These are phyloP conservation scores for Stenopsyche tienmushanensis DNA, from an alignment of 1,140 invertebrate species.

Conservation along the genomic window DNA sequence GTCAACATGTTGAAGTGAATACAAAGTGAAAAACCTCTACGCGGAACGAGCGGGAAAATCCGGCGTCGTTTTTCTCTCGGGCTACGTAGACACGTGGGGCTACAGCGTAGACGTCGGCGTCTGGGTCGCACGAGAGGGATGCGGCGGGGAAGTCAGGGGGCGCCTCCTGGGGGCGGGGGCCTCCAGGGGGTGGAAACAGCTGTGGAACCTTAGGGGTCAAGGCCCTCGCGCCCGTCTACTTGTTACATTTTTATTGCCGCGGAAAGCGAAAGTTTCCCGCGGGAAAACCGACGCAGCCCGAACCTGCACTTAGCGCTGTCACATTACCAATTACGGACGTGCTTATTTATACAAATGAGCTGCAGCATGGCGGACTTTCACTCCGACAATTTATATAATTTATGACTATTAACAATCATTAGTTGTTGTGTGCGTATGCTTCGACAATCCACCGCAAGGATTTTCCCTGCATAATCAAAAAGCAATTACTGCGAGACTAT, in stretches of 20 bases:
- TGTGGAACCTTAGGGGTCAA: constrained; percentile 17
- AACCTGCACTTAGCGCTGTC: background rate
- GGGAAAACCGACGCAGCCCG: constrained; percentile 8
- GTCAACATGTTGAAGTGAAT: background rate
- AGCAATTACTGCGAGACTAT: too few relatives aligned
- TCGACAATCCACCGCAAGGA: too few relatives aligned
- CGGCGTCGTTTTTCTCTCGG: constrained; percentile 12
- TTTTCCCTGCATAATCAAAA: too few relatives aligned
- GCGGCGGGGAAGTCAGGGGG: background rate
- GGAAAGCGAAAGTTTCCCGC: constrained; percentile 20
- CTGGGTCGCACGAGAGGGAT: background rate
- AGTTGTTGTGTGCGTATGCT: too few relatives aligned
- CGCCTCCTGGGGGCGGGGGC: background rate
- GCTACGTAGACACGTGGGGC: background rate
- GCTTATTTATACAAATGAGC: too few relatives aligned
- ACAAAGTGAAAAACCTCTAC: constrained; percentile 16
- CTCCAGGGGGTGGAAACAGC: background rate
- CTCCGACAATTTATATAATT: constrained; percentile 8
- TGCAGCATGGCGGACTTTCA: constrained; percentile 28
- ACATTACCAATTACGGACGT: background rate
- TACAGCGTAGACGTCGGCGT: constrained; percentile 7
- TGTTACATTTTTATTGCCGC: constrained; percentile 7
- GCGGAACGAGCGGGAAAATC: constrained; percentile 3
- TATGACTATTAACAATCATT: background rate
- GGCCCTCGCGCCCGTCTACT: constrained; percentile 1